Conservation (phyloP, 2,113 vertebrate genomes). For the Spilogale gracilis region DNA sequence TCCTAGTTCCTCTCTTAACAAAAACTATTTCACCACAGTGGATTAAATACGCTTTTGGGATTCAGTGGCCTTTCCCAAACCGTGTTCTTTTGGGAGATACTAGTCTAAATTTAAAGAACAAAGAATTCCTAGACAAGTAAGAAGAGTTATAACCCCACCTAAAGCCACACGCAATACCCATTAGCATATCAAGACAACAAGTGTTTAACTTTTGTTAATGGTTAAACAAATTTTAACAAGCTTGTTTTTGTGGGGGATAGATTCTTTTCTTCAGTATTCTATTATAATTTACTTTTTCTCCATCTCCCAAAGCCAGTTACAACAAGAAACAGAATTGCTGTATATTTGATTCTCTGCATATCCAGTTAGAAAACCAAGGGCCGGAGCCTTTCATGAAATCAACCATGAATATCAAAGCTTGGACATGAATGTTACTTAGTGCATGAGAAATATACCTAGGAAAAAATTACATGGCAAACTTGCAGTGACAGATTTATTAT, state of each 20-base stretch:
- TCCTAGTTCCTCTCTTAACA: not conserved
- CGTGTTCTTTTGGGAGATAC: not conserved
- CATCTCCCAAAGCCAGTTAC: not conserved
- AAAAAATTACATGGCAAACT: not conserved
- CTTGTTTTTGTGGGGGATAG: not conserved
- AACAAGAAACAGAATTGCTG: not conserved
- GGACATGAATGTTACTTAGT: not conserved
- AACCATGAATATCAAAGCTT: not conserved
- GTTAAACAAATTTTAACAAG: constrained; percentile 3
- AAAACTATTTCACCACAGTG: not conserved
- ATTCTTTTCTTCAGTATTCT: not conserved
- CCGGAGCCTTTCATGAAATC: constrained; percentile 23
- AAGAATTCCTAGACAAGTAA: not conserved
- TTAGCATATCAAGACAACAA: not conserved
- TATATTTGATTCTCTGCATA: not conserved
- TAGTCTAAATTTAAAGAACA: constrained; percentile 29
- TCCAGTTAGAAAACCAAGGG: not conserved
- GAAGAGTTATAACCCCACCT: not conserved
- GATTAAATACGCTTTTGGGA: not conserved
- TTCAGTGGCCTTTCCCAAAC: not conserved
- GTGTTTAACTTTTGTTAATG: not conserved
- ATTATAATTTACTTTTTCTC: not conserved
- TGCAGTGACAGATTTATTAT: not conserved
- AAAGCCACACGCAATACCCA: not conserved
- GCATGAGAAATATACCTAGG: not conserved